Conservation (phyloP, 2,113 vertebrate species). For the Gila orcuttii region DNA sequence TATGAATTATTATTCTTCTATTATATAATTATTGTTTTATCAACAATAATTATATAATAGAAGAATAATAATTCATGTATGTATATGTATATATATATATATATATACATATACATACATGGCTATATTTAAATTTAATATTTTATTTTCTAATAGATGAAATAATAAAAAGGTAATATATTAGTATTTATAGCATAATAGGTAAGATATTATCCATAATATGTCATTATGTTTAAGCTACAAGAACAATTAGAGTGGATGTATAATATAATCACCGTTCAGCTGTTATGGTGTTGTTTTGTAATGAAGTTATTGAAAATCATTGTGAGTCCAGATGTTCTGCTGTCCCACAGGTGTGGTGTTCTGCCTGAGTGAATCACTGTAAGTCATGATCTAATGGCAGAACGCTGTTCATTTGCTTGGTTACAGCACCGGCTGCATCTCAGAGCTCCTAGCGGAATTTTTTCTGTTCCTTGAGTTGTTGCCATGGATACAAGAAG, state of each 20-base stretch:
- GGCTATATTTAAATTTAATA: too few relatives aligned
- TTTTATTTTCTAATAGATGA: too few relatives aligned
- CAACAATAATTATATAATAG: too few relatives aligned
- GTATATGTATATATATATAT: too few relatives aligned
- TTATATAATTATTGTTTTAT: too few relatives aligned
- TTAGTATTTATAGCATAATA: too few relatives aligned
- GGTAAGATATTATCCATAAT: background rate
- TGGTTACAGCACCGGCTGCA: constrained; percentile 7
- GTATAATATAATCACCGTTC: background rate
- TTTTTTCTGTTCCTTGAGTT: constrained; percentile 45
- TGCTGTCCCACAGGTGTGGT: background rate
- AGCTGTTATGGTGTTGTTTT: background rate
- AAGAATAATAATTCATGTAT: too few relatives aligned
- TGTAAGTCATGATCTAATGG: constrained; percentile 18
- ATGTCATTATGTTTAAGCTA: background rate
- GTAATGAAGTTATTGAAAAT: background rate
- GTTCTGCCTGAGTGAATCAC: constrained; percentile 1
- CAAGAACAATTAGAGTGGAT: background rate
- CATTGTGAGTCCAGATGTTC: background rate
- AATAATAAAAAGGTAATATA: too few relatives aligned
- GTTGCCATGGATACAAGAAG: constrained; percentile 62
- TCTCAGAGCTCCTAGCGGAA: background rate
- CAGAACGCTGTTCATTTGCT: background rate
- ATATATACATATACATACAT: too few relatives aligned
- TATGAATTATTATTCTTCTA: too few relatives aligned